phyloP scores from a whole-genome alignment of 2,888 invertebrate genomes.

The Hirudinaria manillensis region DNA sequence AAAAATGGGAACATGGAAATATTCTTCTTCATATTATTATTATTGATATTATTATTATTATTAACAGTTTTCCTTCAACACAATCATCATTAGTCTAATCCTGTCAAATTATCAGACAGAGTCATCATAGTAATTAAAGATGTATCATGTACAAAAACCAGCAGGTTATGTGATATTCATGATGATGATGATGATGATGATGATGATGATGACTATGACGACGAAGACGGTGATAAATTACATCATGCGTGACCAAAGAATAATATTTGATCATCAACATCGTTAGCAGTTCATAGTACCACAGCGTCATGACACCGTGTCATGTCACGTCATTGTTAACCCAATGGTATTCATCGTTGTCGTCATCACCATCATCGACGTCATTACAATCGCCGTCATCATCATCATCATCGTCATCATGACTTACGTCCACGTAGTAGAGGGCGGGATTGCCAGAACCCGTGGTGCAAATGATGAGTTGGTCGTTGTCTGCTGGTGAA shows the following conservation, averaged over 20 bases:
- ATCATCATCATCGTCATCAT: not conserved
- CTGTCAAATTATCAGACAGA: too few species aligned
- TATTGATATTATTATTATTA: too few species aligned
- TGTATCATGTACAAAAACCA: too few species aligned
- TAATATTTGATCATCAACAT: constrained; percentile 15
- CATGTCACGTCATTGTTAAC: not conserved
- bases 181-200: constrained; percentile 20
- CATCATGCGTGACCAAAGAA: not conserved
- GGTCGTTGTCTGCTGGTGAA: not conserved
- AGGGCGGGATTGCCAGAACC: constrained; percentile 30
- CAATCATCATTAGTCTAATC: too few species aligned
- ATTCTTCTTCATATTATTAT: too few species aligned
- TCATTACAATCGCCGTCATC: not conserved
- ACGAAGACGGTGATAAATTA: constrained; percentile 5
- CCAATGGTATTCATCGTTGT: not conserved
- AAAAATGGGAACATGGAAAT: too few species aligned
- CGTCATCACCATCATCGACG: not conserved
- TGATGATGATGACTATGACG: constrained; percentile 14
- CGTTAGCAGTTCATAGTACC: not conserved
- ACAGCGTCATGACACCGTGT: not conserved
- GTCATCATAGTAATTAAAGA: too few species aligned
- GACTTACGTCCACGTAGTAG: constrained; percentile 32
- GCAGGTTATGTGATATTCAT: constrained; percentile 13
- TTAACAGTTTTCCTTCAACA: too few species aligned
- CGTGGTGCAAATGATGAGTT: constrained; percentile 31